Base-by-base conservation (phyloP, 2,797 vertebrate genomes). In the Centroberyx gerrardi region DNA sequence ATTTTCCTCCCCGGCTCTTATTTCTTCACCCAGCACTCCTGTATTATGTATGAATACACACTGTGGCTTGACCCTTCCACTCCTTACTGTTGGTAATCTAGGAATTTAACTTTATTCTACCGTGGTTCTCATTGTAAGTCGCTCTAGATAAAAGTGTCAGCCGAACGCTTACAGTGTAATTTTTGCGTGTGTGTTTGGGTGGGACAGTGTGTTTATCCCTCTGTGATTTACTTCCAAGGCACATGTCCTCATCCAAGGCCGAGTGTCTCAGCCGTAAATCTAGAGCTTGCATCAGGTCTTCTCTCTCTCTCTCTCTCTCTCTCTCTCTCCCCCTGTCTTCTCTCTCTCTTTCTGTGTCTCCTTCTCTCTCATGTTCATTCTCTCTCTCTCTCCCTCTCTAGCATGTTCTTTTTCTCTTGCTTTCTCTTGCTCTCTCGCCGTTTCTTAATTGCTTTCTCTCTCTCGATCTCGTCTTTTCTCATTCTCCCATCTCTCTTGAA, bases 181-280 rank as follows among this genome's bases (percentile, higher is more conserved):
- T 44, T 9, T 33, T 33, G 33, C 4, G 15, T 62, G 49, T 78
- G 62, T 46, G 46, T 28, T 22, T 72, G 40, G 56, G 48, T 61
- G 15, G 48, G 61, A 62, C 33, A 31, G 4, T 33, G 29, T 31
- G 44, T 72, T 61, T 58, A 36, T 71, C 12, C 1, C 3, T 15
- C 29, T 67, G 48, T 44, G 40, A 31, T 74, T 59, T 52, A 48
- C 53, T 74, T 74, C 53, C 54, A 58, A 36, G 1, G 15, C 28
- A 31, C 8, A 62, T 27, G 69, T 55, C 38, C 22, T 71, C 17
- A 29, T 54, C 17, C 17, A 67, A 33, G 49, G 51, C 51, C 2
- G 15, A 62, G 27, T 51, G 29, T 14, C 22, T 22, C 22, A 22
- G 22, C 22, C 22, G 22, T 22, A 22, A 22, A 22, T 22, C 22